Evolutionary conservation across 1,140 invertebrate species (phyloP), one percentile per base, ranked within the genome.

Genomic region (Halotydeus destructor): DNA sequence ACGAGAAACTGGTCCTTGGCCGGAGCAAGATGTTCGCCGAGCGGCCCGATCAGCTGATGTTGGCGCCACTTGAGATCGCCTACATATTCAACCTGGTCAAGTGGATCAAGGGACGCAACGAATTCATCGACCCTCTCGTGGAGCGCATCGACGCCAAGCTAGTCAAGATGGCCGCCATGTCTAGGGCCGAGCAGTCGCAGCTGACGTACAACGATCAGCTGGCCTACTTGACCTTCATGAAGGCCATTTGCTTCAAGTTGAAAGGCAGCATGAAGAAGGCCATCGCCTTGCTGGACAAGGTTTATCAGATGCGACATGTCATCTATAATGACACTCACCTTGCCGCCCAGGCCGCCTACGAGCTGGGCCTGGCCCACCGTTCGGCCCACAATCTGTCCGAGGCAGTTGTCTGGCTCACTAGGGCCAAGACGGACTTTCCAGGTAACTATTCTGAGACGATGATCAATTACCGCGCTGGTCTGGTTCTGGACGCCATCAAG

Each of bases 1-100:
- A 93, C 69, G 89, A 97, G 59, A 97, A 96, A 55, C 96, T 93
- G 65, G 75, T 78, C 26, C 69, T 84, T 8, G 78, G 74, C 54
- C 85, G 86, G 55, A 69, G 78, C 16, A 70, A 75, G 42, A 66
- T 81, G 37, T 89, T 76, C 60, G 69, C 72, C 47, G 63, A 68
- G 26, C 78, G 86, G 60, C 71, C 74, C 32, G 69, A 75, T 22
- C 62, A 61, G 30, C 62, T 96, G 27, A 60, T 78, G 4, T 63
- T 93, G 37, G 84, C 88, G 9, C 74, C 75, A 21, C 64, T 84
- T 46, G 67, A 66, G 43, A 48, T 23, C 23, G 25, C 31, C 16
- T 45, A 94, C 64, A 70, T 83, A 49, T 88, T 93, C 57, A 74
- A 74, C 49, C 71, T 88, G 26, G 61, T 93, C 31, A 74, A 75